Evolutionary conservation across 2,113 vertebrate genomes (phyloP).

Genomic region (Coptodon rendalli): DNA sequence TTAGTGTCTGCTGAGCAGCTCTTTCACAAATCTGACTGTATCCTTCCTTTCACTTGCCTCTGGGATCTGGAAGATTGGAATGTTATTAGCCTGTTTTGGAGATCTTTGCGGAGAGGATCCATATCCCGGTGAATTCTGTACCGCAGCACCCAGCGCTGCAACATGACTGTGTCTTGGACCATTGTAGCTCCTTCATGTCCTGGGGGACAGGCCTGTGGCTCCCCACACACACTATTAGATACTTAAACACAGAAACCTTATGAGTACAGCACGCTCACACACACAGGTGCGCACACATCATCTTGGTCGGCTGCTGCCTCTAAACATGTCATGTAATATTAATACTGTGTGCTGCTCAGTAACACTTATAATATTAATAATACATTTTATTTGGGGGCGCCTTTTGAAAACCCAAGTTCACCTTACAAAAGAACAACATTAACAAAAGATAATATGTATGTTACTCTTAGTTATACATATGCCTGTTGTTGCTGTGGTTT

Average conservation of each 20-base stretch:
- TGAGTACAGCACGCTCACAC: neutral
- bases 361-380: neutral
- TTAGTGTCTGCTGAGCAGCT: neutral
- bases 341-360: neutral
- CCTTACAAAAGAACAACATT: no score
- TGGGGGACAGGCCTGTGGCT: neutral
- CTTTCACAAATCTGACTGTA: neutral
- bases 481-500: neutral
- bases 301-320: neutral
- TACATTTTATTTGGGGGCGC: no score
- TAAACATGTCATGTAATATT: neutral
- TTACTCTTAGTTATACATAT: neutral
- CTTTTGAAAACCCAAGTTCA: no score
- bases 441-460: neutral
- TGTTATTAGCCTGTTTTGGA: neutral
- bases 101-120: neutral
- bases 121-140: neutral
- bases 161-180: neutral
- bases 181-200: neutral
- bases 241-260: neutral
- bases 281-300: neutral
- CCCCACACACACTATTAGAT: neutral
- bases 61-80: neutral
- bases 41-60: neutral
- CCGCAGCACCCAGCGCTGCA: neutral